Base-by-base conservation (phyloP, 2,888 invertebrate genomes). In the Spilarctia lutea region DNA sequence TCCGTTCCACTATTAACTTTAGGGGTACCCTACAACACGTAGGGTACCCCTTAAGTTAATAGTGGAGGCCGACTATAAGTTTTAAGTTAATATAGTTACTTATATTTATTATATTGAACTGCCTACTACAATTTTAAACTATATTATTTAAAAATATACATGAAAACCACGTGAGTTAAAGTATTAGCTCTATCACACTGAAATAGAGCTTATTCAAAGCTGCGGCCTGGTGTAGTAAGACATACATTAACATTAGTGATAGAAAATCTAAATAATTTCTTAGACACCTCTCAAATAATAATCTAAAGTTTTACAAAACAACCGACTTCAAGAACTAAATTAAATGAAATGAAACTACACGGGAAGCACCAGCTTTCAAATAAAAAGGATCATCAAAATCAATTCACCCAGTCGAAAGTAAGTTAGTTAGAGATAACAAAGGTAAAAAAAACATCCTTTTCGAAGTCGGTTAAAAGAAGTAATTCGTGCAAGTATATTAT, bases 1-100 rank as follows among this genome's bases (percentile, higher is more conserved):
- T 35, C 65, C 65, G 16, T 30, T 71, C 42, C 65, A 65, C 71
- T 71, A 65, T 45, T 65, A 24, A 70, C 2, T 63, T 42, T 42
- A 70, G n/a, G 13, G 30, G 16, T 6, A 10, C 20, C 18, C 30
- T 63, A 63, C 18, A n/a, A n/a, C n/a, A n/a, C n/a, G n/a, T n/a
- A n/a, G n/a, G n/a, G n/a, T n/a, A n/a, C n/a, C n/a, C n/a, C n/a
- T n/a, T n/a, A n/a, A n/a, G n/a, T n/a, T n/a, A n/a, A n/a, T n/a
- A n/a, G 27, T 70, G 39, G 20, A 20, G 20, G 27, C 16, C 35
- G 10, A 60, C 16, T 42, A 18, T 20, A 11, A 70, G 16, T 63
- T 42, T 63, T 39, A 10, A 63, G 39, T 63, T 45, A 48, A 71
- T 42, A 45, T 7, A 42, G 35, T 52, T 30, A 68, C n/a, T 70